phyloP scores from a whole-genome alignment of 2,113 vertebrate genomes.

The Silurus glanis region DNA sequence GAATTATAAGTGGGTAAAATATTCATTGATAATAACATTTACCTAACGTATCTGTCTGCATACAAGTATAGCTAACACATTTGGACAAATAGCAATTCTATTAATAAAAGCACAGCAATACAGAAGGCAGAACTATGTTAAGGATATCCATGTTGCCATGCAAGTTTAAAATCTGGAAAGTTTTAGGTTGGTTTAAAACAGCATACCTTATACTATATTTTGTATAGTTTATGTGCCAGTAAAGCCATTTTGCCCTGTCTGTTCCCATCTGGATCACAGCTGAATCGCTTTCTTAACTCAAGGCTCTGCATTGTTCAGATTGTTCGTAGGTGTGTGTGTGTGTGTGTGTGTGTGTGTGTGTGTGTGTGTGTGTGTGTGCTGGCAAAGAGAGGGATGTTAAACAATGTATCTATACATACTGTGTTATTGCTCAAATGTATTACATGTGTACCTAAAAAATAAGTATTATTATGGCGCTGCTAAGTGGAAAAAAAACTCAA shows the following conservation, averaged over 20 bases:
- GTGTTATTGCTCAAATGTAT: not conserved
- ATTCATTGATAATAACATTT: not conserved
- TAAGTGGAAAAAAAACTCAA: not conserved
- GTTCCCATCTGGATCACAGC: conserved; percentile 68
- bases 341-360: conserved; percentile 50
- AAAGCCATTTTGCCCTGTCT: conserved; percentile 46
- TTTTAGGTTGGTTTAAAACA: conserved; percentile 46
- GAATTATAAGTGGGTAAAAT: not conserved
- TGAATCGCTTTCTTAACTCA: conserved; percentile 53
- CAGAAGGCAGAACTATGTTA: not conserved
- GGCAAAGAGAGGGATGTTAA: not conserved
- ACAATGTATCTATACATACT: not conserved
- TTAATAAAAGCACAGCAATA: not conserved
- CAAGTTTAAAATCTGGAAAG: conserved; percentile 51
- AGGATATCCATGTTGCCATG: not conserved
- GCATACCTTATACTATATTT: not conserved
- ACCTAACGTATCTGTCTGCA: not conserved
- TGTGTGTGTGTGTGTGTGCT: conserved; percentile 5
- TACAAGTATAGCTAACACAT: not conserved
- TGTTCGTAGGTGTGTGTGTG: conserved; percentile 36
- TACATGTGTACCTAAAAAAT: not conserved
- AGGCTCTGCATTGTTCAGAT: not conserved
- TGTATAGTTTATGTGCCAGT: not conserved
- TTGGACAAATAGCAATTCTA: not conserved
- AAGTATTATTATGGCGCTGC: not conserved